These are phyloP conservation scores for Limanda limanda DNA, from an alignment of 2,113 vertebrate genomes.

Conservation along the genomic window DNA sequence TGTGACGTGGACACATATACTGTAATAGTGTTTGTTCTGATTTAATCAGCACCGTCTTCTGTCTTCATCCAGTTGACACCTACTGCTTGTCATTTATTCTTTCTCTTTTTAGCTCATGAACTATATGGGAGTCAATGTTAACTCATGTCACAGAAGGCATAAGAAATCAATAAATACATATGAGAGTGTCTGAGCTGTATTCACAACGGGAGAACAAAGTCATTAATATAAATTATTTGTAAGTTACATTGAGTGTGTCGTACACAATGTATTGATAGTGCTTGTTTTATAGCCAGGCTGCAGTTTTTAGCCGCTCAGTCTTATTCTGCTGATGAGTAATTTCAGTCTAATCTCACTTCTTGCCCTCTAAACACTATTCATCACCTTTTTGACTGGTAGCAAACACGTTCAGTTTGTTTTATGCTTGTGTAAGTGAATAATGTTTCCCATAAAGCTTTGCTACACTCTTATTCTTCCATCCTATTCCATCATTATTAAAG, in stretches of 20 bases:
- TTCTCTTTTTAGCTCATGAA: not conserved
- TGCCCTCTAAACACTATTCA: conserved; percentile 3
- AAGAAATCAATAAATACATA: not conserved
- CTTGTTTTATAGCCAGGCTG: not conserved
- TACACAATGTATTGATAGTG: not conserved
- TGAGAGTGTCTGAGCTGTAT: not conserved
- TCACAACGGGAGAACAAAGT: not conserved
- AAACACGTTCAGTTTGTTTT: not conserved
- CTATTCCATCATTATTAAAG: conserved; percentile 14
- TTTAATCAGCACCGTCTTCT: not conserved
- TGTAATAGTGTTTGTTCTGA: not conserved
- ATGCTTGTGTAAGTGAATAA: not conserved
- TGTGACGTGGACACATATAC: conserved; percentile 22
- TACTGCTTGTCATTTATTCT: not conserved
- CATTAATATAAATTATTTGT: not conserved
- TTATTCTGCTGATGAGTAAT: not conserved
- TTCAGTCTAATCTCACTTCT: conserved; percentile 2
- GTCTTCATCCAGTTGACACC: not conserved
- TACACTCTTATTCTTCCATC: not conserved
- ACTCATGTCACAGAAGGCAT: not conserved
- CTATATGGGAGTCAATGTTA: not conserved
- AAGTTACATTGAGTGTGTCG: not conserved
- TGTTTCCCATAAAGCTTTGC: conserved; percentile 9
- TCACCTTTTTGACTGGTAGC: not conserved
- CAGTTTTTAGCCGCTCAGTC: not conserved